A percentile compares a stretch with the other conserved stretches of the same genome.
These are phyloP conservation scores for Bellardia pandia DNA, from an alignment of 2,888 invertebrate genomes.

Conservation along the genomic window DNA sequence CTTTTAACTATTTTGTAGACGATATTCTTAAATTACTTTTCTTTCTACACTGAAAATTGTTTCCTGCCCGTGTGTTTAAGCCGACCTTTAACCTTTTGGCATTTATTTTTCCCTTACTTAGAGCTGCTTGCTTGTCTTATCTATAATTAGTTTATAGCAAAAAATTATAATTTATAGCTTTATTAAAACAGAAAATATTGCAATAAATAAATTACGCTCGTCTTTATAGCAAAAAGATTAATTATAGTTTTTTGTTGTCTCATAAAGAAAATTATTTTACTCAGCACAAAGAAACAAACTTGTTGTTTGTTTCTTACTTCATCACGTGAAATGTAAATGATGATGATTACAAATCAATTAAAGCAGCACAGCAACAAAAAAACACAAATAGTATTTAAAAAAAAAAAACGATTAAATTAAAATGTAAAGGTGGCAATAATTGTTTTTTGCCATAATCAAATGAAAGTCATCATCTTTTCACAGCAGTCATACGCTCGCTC, in stretches of 20 bases:
- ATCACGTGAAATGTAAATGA: slow-evolving; percentile 61
- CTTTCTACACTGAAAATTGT: too few species aligned
- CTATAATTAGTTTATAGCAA: neutral
- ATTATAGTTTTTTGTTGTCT: slow-evolving; percentile 4
- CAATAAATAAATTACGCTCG: slow-evolving; percentile 19
- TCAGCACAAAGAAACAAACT: slow-evolving; percentile 29
- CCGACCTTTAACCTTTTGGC: slow-evolving; percentile 32
- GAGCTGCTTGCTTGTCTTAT: slow-evolving; percentile 36
- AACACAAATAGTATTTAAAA: neutral
- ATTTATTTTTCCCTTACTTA: neutral
- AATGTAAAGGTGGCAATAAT: neutral
- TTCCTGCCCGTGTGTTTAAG: neutral
- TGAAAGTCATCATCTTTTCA: too few species aligned
- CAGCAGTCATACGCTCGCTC: too few species aligned
- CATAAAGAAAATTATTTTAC: neutral
- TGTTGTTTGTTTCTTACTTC: neutral
- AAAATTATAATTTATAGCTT: slow-evolving; percentile 23
- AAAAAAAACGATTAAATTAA: slow-evolving; percentile 2
- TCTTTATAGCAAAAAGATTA: slow-evolving; percentile 32
- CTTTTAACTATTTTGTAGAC: too few species aligned
- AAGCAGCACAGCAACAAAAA: neutral
- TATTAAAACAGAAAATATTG: slow-evolving; percentile 43
- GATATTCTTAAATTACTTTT: too few species aligned
- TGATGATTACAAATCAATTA: slow-evolving; percentile 55
- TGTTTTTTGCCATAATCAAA: too few species aligned